Percentiles rank a stretch among this genome's conserved stretches.
phyloP scores from a whole-genome alignment of 2,888 invertebrate species.

The Dinocampus coccinellae region DNA sequence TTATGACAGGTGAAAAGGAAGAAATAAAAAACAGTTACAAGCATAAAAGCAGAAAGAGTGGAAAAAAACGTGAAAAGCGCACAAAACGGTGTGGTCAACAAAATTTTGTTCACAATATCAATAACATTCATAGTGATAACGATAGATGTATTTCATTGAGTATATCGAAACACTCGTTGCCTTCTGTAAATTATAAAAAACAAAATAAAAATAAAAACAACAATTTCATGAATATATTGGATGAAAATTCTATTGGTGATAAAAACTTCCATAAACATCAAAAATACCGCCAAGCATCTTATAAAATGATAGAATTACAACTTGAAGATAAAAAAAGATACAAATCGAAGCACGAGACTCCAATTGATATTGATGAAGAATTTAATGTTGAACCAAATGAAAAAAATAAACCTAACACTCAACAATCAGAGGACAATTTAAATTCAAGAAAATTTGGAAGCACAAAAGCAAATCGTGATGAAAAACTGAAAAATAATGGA shows the following conservation, averaged over 20 bases:
- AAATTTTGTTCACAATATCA: slow-evolving; percentile 1
- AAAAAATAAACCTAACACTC: slow-evolving; percentile 15
- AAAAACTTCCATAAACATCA: slow-evolving; percentile 18
- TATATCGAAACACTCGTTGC: slow-evolving; percentile 18
- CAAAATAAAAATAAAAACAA: slow-evolving; percentile 17
- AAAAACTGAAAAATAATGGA: background rate
- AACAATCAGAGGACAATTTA: slow-evolving; percentile 7
- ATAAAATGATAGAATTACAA: background rate
- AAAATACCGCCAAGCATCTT: slow-evolving; percentile 28
- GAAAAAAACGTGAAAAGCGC: slow-evolving; percentile 17
- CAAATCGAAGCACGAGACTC: slow-evolving; percentile 11
- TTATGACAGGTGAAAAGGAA: slow-evolving; percentile 33
- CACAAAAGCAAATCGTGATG: background rate
- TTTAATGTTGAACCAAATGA: background rate
- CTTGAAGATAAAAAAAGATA: slow-evolving; percentile 13
- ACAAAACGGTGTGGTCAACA: background rate
- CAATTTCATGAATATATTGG: background rate
- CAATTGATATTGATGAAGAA: background rate
- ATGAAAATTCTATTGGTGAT: background rate
- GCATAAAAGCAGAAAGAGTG: slow-evolving; percentile 31
- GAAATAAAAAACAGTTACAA: slow-evolving; percentile 21
- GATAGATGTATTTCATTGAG: slow-evolving; percentile 11
- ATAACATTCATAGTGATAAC: background rate
- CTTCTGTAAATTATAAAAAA: slow-evolving; percentile 39
- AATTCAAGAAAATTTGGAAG: slow-evolving; percentile 9